These are phyloP conservation scores for Sapajus apella DNA, from an alignment of 2,113 vertebrate species.

Conservation along the genomic window DNA sequence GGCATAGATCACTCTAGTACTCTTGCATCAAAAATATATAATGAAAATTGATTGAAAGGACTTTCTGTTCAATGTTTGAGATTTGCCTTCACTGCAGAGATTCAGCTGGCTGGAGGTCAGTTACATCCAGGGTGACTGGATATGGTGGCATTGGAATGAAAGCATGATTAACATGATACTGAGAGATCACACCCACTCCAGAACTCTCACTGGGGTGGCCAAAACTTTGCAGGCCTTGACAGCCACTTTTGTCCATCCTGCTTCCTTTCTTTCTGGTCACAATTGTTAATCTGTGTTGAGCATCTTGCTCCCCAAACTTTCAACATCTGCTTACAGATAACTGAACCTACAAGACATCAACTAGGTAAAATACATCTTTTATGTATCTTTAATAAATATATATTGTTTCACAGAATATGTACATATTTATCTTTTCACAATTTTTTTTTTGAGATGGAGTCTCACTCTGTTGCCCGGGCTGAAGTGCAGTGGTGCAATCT, in stretches of 20 bases:
- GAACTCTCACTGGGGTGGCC: no score
- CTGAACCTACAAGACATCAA: background rate
- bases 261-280: background rate
- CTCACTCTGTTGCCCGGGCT: no score
- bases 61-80: background rate
- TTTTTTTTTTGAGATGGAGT: no score
- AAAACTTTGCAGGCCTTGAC: no score
- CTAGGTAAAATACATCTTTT: background rate
- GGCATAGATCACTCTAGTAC: background rate
- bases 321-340: background rate
- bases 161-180: no score
- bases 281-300: background rate
- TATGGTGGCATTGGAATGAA: fast-evolving
- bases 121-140: background rate
- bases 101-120: background rate
- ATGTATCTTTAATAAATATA: no score
- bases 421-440: no score
- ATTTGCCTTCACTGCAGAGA: background rate
- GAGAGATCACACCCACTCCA: background rate
- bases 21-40: background rate
- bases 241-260: background rate
- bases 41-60: background rate
- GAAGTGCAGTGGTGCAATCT: no score
- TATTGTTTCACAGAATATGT: no score
- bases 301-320: background rate